Base-by-base conservation (phyloP, 2,888 invertebrate genomes). In the Carcina quercana region DNA sequence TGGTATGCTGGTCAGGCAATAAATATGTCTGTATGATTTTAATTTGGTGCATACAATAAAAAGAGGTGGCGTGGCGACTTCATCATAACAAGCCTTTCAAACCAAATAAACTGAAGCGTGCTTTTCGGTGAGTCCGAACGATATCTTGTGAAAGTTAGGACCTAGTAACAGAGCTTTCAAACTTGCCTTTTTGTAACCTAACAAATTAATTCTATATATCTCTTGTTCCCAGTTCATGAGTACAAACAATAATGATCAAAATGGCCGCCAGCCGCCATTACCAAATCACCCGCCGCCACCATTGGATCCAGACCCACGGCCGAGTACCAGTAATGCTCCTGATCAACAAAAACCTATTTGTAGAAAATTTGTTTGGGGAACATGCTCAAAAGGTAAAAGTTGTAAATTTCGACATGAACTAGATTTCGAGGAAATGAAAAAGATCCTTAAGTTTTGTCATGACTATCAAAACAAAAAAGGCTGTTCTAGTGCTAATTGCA, bases 341-440 rank as follows among this genome's bases (percentile, higher is more conserved):
- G 28, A 34, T 13, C 33, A 45, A 20, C 34, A 34, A 33, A 45
- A 30, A 43, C 47, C 57, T 29, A 57, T 67, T 30, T 82, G 80
- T 37, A 53, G 74, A 2, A 62, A 76, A 34, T 79, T 55, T 37
- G 55, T 76, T 2, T 75, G 79, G 78, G 82, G 78, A 2, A 70
- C 60, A 3, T 82, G 80, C 31, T 47, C 45, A 1, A 75, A 73
- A 48, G 59, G 61, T 7, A 22, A 54, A 0, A 61, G 62, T 28
- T 82, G 80, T 41, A 72, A 35, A 43, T 74, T 59, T 40, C 51
- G 63, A 0, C 78, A 79, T 32, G 67, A 69, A 15, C 45, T 74
- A 11, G 63, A 70, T n/a, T 47, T 63, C 5, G 63, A 71, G 4
- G 61, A 56, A 15, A 74, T 80, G 73, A 68, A 65, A 56, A 50